phyloP scores from a whole-genome alignment of 1,140 invertebrate species.

The Pachyrhynchus sulphureomaculatus region DNA sequence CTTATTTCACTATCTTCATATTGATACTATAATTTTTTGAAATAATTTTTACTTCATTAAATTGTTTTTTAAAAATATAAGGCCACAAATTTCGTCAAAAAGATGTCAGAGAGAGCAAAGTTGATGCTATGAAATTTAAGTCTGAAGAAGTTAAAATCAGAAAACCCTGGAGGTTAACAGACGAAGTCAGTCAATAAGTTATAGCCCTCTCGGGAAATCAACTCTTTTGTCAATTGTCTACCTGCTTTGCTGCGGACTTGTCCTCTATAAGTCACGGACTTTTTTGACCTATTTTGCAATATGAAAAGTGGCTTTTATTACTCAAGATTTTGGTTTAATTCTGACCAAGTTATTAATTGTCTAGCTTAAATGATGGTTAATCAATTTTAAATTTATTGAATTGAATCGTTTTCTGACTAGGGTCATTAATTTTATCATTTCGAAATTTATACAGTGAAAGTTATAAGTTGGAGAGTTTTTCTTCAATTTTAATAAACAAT shows the following conservation, averaged over 20 bases:
- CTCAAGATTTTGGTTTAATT: constrained; percentile 16
- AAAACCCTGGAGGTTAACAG: too few relatives aligned
- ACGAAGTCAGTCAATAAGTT: constrained; percentile 9
- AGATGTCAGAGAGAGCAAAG: background rate
- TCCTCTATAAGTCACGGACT: constrained; percentile 6
- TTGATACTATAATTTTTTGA: too few relatives aligned
- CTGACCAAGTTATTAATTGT: constrained; percentile 16
- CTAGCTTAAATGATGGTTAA: too few relatives aligned
- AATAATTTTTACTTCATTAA: too few relatives aligned
- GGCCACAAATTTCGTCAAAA: background rate
- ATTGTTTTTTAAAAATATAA: too few relatives aligned
- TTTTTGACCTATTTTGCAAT: constrained; percentile 12
- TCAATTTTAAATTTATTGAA: too few relatives aligned
- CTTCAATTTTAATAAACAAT: too few relatives aligned
- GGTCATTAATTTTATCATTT: too few relatives aligned
- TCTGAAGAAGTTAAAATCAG: constrained; percentile 3
- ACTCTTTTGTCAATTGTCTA: constrained; percentile 14
- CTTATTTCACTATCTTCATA: too few relatives aligned
- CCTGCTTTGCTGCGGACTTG: background rate
- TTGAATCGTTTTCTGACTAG: too few relatives aligned
- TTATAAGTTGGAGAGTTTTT: too few relatives aligned
- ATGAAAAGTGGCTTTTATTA: constrained; percentile 4
- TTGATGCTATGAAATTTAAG: background rate
- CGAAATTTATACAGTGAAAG: too few relatives aligned
- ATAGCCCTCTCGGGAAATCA: constrained; percentile 19